phyloP scores from a whole-genome alignment of 2,113 vertebrate genomes.

The Grallaria varia region DNA sequence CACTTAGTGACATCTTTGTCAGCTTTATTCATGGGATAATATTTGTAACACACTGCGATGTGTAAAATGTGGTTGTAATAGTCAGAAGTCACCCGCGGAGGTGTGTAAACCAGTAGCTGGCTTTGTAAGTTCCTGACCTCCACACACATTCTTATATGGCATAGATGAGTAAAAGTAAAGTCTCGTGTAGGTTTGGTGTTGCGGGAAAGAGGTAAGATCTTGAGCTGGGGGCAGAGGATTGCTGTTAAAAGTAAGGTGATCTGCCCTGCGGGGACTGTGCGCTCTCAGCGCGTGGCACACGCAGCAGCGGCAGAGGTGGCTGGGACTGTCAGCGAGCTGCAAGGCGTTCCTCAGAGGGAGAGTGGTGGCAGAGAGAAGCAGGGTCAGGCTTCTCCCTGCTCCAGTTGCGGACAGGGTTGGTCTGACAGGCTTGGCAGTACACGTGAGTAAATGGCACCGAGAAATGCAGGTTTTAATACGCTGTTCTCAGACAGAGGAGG shows the following conservation, averaged over 20 bases:
- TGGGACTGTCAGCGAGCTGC: background rate
- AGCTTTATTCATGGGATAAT: background rate
- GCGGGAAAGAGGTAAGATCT: background rate
- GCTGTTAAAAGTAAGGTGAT: background rate
- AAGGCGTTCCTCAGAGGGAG: background rate
- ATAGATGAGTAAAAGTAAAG: background rate
- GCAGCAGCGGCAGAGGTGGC: background rate
- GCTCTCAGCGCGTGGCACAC: rapidly evolving
- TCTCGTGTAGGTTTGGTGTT: background rate
- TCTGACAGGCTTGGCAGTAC: background rate
- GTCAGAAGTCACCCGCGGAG: background rate
- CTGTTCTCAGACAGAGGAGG: background rate
- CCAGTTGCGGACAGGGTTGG: background rate
- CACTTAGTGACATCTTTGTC: background rate
- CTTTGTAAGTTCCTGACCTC: background rate
- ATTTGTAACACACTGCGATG: background rate
- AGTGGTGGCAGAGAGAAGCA: background rate
- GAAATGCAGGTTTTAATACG: background rate
- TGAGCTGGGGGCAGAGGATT: background rate
- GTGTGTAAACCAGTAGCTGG: background rate
- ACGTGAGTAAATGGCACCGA: background rate
- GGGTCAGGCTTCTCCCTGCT: background rate
- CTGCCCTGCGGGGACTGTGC: background rate
- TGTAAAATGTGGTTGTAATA: background rate
- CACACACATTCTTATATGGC: background rate